Evolutionary conservation across 2,888 invertebrate species (phyloP).

Genomic region (Isotomurus palustris): DNA sequence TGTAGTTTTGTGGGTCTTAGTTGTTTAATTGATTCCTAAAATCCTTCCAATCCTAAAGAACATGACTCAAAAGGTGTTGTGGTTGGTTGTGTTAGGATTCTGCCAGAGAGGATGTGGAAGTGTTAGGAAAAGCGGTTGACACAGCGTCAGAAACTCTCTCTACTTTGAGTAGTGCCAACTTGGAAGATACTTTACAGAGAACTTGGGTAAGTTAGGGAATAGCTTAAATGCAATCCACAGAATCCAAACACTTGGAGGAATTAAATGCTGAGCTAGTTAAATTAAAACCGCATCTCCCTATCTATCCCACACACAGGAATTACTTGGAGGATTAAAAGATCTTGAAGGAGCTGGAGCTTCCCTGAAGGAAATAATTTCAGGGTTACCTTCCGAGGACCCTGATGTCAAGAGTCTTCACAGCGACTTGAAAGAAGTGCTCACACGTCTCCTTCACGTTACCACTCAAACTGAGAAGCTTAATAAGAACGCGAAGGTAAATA

Average conservation of each 20-base stretch:
- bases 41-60: no score
- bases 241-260: neutral
- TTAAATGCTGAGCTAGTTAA: neutral
- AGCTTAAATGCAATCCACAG: slow-evolving; percentile 7
- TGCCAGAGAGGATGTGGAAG: slow-evolving; percentile 60
- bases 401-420: slow-evolving; percentile 59
- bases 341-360: slow-evolving; percentile 64
- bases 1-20: no score
- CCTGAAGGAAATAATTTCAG: slow-evolving; percentile 61
- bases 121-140: slow-evolving; percentile 63
- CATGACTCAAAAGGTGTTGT: no score
- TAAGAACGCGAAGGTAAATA: slow-evolving; percentile 23
- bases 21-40: no score
- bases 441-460: slow-evolving; percentile 60
- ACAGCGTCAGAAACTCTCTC: slow-evolving; percentile 21
- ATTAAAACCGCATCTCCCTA: neutral
- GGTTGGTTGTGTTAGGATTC: no score
- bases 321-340: slow-evolving; percentile 63
- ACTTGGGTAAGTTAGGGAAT: slow-evolving; percentile 19
- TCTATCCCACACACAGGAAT: slow-evolving; percentile 55
- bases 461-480: slow-evolving; percentile 27
- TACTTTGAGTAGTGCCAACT: slow-evolving; percentile 19
- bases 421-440: slow-evolving; percentile 59
- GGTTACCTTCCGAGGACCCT: slow-evolving; percentile 59
- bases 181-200: slow-evolving; percentile 28